Conservation (phyloP, 1,140 invertebrate genomes). For the Camponotus floridanus region DNA sequence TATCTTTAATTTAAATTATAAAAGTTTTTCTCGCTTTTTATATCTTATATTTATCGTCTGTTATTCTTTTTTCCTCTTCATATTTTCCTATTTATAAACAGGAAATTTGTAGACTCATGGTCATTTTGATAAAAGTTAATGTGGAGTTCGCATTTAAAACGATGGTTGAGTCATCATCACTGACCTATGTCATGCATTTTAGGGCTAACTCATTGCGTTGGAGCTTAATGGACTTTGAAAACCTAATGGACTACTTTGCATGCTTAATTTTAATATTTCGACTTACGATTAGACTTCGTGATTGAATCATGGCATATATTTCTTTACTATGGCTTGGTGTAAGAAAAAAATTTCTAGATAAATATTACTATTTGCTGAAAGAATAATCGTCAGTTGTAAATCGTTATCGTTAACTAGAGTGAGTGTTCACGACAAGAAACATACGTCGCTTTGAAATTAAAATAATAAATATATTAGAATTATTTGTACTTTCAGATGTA, state of each 20-base stretch:
- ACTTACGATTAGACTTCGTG: conserved; percentile 40
- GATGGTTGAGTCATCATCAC: not conserved
- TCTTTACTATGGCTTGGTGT: not conserved
- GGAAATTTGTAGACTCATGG: not conserved
- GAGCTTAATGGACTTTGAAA: conserved; percentile 47
- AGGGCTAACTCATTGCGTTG: conserved; percentile 43
- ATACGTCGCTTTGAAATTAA: not conserved
- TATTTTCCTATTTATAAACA: not conserved
- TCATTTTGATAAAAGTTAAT: conserved; percentile 34
- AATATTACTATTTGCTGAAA: conserved; percentile 8
- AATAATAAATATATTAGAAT: conserved; percentile 17
- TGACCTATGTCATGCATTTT: conserved; percentile 39
- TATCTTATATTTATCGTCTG: not conserved
- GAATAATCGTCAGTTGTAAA: not conserved
- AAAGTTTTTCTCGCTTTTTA: too few species aligned
- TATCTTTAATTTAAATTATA: too few species aligned
- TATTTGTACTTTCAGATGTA: conserved; percentile 22
- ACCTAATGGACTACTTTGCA: conserved; percentile 43
- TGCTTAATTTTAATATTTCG: conserved; percentile 46
- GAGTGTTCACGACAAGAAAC: not conserved
- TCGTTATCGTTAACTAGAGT: not conserved
- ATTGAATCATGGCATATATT: not conserved
- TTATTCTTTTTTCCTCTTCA: not conserved
- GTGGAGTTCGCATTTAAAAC: conserved; percentile 26
- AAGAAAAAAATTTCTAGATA: conserved; percentile 6